Evolutionary conservation across 2,113 vertebrate species (phyloP).

Genomic region (Misgurnus anguillicaudatus): DNA sequence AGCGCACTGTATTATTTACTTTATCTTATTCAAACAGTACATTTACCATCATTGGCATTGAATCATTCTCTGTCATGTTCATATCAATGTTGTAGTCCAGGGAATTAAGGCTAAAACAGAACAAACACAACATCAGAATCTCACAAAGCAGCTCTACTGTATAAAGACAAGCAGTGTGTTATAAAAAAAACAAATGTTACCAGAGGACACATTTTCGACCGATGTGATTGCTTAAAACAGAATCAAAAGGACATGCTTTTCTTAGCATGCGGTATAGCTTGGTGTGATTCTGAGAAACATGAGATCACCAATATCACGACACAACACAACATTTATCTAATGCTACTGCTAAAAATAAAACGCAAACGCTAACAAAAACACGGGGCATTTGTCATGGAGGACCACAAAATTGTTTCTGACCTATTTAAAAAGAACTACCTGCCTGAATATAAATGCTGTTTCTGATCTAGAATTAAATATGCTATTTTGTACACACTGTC

Average conservation of each 20-base stretch:
- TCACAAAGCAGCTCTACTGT: conserved; percentile 15
- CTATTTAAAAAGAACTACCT: too few relatives aligned
- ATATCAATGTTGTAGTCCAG: conserved; percentile 78
- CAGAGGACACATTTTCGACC: not conserved
- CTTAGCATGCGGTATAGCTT: not conserved
- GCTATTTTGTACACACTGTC: too few relatives aligned
- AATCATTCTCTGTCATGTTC: conserved; percentile 49
- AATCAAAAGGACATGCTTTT: not conserved
- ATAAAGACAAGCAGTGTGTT: not conserved
- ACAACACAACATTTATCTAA: not conserved
- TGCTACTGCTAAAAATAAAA: not conserved
- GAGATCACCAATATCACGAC: not conserved
- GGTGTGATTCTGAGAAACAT: conserved; percentile 1
- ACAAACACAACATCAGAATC: conserved; percentile 22
- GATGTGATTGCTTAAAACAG: conserved; percentile 6
- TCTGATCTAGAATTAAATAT: too few relatives aligned
- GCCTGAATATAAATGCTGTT: not conserved
- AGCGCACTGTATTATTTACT: not conserved
- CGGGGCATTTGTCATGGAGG: not conserved
- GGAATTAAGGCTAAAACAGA: conserved; percentile 78
- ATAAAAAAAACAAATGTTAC: not conserved
- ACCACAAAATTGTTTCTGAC: not conserved
- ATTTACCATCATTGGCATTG: conserved; percentile 64
- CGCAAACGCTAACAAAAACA: not conserved
- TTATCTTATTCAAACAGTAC: not conserved